Base-by-base conservation (phyloP, 2,113 vertebrate species). In the Phalacrocorax carbo region DNA sequence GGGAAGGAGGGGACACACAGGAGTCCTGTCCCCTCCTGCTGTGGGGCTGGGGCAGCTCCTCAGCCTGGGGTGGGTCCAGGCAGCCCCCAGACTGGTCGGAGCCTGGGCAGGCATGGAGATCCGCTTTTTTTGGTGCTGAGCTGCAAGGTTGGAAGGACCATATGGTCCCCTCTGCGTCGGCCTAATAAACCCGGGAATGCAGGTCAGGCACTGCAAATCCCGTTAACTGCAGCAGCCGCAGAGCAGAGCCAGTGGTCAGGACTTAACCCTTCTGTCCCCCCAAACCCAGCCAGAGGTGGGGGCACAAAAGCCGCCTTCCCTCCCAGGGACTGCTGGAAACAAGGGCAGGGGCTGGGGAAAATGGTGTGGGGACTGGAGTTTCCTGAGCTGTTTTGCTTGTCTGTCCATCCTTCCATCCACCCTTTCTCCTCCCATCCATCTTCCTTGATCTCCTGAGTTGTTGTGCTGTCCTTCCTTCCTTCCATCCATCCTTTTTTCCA, bases 201-300 rank as follows among this genome's bases (percentile, higher is more conserved):
- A 66, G 96, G 93, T 97, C 96, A 90, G 94, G 90, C 49, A 7
- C 94, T 80, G 90, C 90, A 94, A 88, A 96, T 93, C 85, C 88
- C 0, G 1, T 66, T 80, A 36, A n/a, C 21, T 0, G 1, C 80
- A 14, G 40, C 3, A 14, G 60, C 57, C 4, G 4, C 8, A 15
- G 82, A 66, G 54, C 54, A 26, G 15, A 62, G 88, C 36, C 66
- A 26, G 82, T 2, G 2, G 5, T 48, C 10, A 6, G 84, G 30
- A 40, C 42, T 97, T 86, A 94, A 82, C 65, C 71, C 85, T 72
- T 82, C 34, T 46, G 36, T 13, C 6, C 65, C 71, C 57, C 25
- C 42, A 76, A 11, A 55, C 18, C 42, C 7, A 11, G 42, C 17
- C 27, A 23, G 29, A 20, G n/a, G 38, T 9, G 20, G 23, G 75